Conservation (phyloP, 2,888 invertebrate species). For the Drosophila macrospina region DNA sequence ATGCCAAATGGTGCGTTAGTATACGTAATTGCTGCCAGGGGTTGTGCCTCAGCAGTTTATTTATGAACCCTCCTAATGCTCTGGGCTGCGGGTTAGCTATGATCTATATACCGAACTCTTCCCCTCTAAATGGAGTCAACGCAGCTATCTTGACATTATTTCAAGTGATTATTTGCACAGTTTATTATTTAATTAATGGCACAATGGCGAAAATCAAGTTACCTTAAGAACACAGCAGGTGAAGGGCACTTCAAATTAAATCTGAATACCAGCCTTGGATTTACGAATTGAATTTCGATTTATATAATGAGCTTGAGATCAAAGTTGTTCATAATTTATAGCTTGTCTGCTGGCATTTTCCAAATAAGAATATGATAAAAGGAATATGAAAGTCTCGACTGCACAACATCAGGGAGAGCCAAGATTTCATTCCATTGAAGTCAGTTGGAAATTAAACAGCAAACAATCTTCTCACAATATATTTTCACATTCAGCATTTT, state of each 20-base stretch:
- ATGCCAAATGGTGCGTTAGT: conserved; percentile 60
- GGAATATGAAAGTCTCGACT: too few species aligned
- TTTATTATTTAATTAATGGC: conserved; percentile 51
- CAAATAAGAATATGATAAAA: too few species aligned
- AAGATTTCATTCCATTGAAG: too few species aligned
- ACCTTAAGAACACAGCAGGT: not conserved
- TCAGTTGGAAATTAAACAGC: too few species aligned
- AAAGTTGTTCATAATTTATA: not conserved
- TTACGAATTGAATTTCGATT: not conserved
- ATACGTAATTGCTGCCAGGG: conserved; percentile 66
- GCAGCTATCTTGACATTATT: conserved; percentile 2
- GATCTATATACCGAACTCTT: conserved; percentile 46
- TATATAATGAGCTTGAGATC: not conserved
- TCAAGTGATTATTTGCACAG: conserved; percentile 55
- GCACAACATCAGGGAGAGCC: too few species aligned
- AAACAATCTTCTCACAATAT: too few species aligned
- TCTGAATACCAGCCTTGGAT: not conserved
- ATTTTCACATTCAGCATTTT: too few species aligned
- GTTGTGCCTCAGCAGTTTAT: conserved; percentile 53
- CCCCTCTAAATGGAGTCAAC: not conserved
- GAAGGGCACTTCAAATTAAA: not conserved
- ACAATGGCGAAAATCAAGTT: conserved; percentile 25
- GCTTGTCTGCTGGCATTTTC: not conserved
- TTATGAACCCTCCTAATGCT: conserved; percentile 67
- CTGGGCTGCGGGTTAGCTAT: conserved; percentile 34